Conservation (phyloP, 2,888 invertebrate species). For the Brachyptera putata region DNA sequence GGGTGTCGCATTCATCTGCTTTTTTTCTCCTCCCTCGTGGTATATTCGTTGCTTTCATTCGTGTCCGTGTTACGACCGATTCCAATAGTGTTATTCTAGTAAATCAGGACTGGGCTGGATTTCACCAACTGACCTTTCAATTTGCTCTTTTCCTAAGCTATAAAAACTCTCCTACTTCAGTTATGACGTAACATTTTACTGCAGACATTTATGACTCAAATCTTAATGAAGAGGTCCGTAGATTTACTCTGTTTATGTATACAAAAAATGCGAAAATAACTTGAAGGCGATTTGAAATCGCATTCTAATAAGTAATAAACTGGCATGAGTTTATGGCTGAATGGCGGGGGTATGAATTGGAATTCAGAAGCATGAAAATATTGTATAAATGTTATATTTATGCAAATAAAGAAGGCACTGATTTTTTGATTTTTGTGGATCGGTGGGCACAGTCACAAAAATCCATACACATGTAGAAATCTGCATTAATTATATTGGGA, state of each 20-base stretch:
- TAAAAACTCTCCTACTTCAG: neutral
- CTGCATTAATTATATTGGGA: too few relatives aligned
- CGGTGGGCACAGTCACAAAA: too few relatives aligned
- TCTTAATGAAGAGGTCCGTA: constrained; percentile 14
- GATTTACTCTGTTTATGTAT: too few relatives aligned
- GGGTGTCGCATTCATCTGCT: neutral
- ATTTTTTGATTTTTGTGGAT: too few relatives aligned
- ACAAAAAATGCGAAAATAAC: constrained; percentile 12
- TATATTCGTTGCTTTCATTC: constrained; percentile 11
- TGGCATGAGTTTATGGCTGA: too few relatives aligned
- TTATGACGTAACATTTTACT: constrained; percentile 15
- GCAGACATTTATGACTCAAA: constrained; percentile 18
- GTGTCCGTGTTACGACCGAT: constrained; percentile 12
- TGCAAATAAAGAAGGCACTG: too few relatives aligned
- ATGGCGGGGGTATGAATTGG: too few relatives aligned
- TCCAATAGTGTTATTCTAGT: constrained; percentile 8
- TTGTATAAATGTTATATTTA: too few relatives aligned
- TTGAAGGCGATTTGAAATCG: too few relatives aligned
- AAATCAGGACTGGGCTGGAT: constrained; percentile 14
- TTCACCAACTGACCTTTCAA: constrained; percentile 20
- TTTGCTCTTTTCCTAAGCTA: constrained; percentile 11
- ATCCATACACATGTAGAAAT: too few relatives aligned
- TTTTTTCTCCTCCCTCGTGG: constrained; percentile 4
- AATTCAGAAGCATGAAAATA: too few relatives aligned
- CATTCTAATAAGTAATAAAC: too few relatives aligned